These are phyloP conservation scores for Endotricha flammealis DNA, from an alignment of 2,888 invertebrate species.

Conservation along the genomic window DNA sequence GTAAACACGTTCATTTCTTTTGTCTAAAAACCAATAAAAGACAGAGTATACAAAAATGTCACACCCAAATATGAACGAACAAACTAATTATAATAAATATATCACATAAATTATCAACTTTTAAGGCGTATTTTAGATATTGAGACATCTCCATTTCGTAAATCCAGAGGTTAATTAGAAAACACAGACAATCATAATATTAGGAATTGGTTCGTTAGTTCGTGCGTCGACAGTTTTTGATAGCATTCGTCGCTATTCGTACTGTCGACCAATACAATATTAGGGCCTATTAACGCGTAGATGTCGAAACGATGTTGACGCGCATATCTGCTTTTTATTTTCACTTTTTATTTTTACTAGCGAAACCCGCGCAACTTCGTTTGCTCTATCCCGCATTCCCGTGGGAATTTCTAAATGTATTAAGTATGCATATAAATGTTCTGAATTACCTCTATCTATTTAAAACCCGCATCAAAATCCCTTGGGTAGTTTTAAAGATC, in stretches of 20 bases:
- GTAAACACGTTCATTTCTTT: slow-evolving; percentile 7
- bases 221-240: too few relatives aligned
- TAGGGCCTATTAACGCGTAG: too few relatives aligned
- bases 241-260: too few relatives aligned
- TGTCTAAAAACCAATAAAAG: slow-evolving; percentile 10
- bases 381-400: too few relatives aligned
- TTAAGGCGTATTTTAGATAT: slow-evolving; percentile 6
- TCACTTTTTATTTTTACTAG: too few relatives aligned
- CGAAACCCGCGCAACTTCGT: too few relatives aligned
- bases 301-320: slow-evolving; percentile 7
- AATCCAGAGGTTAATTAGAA: slow-evolving; percentile 18
- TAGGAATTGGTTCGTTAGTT: too few relatives aligned
- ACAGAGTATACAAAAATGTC: slow-evolving; percentile 9
- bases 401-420: not conserved
- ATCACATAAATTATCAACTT: slow-evolving; percentile 3
- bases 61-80: slow-evolving; percentile 10
- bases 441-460: too few relatives aligned
- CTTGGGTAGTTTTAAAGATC: too few relatives aligned
- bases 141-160: slow-evolving; percentile 7
- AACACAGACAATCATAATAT: slow-evolving; percentile 14
- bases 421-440: too few relatives aligned
- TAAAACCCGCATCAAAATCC: too few relatives aligned
- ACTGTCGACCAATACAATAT: too few relatives aligned
- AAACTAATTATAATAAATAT: slow-evolving; percentile 6
- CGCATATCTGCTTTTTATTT: slow-evolving; percentile 5